Conservation (phyloP, 35 echinoderm and acorn worm genomes). For the Hemicentrotus pulcherrimus region DNA sequence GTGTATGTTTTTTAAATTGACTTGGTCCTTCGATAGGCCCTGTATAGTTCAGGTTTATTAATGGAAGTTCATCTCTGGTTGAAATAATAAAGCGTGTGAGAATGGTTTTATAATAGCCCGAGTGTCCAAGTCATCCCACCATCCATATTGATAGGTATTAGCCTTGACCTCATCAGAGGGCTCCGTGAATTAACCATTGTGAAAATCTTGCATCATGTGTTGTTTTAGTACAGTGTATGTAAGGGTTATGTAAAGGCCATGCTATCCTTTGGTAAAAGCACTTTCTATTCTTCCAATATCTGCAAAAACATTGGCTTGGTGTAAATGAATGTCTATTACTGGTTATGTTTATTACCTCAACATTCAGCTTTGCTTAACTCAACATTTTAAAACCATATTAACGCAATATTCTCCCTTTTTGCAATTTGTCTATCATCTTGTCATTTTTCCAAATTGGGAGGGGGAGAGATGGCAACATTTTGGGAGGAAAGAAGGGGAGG, state of each 20-base stretch:
- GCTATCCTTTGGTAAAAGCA: not conserved
- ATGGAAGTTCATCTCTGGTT: not conserved
- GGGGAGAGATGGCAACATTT: too few relatives aligned
- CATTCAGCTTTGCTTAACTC: too few relatives aligned
- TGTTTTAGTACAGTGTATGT: not conserved
- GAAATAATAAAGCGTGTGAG: not conserved
- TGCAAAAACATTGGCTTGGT: too few relatives aligned
- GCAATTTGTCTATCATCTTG: too few relatives aligned
- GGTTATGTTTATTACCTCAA: too few relatives aligned
- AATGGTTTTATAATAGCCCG: not conserved
- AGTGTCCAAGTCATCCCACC: not conserved
- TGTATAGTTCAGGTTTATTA: not conserved
- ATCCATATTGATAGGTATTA: not conserved
- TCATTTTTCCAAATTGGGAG: too few relatives aligned
- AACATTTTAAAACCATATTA: too few relatives aligned
- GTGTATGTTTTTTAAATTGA: not conserved
- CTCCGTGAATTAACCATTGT: not conserved
- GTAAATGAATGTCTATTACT: too few relatives aligned
- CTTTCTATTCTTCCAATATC: not conserved
- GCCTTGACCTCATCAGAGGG: not conserved
- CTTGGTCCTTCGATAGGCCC: not conserved
- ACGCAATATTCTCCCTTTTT: too few relatives aligned
- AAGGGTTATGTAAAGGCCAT: too few relatives aligned
- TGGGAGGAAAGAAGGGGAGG: not conserved
- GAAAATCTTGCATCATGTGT: not conserved